Evolutionary conservation across 2,113 vertebrate species (phyloP).

Genomic region (Peromyscus polionotus): DNA sequence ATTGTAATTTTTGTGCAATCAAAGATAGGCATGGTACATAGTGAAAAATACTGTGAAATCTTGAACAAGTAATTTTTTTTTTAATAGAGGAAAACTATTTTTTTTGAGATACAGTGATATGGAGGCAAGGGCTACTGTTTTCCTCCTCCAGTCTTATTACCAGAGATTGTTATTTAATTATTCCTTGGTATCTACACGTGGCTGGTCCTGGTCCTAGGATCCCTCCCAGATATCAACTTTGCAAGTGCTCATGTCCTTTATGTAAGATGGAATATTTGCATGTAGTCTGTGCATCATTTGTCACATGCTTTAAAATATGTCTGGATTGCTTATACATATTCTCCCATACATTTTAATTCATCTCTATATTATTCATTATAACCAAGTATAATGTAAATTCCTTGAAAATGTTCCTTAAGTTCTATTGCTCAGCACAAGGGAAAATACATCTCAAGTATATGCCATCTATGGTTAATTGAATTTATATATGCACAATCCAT

Average conservation of each 20-base stretch:
- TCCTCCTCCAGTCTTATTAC: not conserved
- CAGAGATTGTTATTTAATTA: not conserved
- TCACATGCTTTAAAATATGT: not conserved
- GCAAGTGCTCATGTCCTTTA: not conserved
- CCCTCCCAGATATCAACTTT: not conserved
- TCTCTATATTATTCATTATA: not conserved
- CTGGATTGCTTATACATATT: not conserved
- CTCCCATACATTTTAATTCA: not conserved
- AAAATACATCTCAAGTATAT: not conserved
- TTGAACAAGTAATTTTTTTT: not conserved
- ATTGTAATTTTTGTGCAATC: not conserved
- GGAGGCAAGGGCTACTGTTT: not conserved
- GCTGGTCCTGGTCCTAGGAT: not conserved
- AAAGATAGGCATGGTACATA: not conserved
- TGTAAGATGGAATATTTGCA: not conserved
- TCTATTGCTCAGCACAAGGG: not conserved
- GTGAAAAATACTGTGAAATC: not conserved
- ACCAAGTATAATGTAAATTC: not conserved
- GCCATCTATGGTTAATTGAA: not conserved
- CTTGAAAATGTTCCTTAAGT: not conserved
- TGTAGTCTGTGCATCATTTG: not conserved
- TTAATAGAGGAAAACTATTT: not conserved
- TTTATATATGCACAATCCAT: not conserved
- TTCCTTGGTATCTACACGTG: not conserved
- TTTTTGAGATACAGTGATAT: not conserved